Percentiles rank a stretch among this genome's conserved stretches.
Conservation (phyloP, 2,888 invertebrate genomes). For the Himalopsyche anomala region DNA sequence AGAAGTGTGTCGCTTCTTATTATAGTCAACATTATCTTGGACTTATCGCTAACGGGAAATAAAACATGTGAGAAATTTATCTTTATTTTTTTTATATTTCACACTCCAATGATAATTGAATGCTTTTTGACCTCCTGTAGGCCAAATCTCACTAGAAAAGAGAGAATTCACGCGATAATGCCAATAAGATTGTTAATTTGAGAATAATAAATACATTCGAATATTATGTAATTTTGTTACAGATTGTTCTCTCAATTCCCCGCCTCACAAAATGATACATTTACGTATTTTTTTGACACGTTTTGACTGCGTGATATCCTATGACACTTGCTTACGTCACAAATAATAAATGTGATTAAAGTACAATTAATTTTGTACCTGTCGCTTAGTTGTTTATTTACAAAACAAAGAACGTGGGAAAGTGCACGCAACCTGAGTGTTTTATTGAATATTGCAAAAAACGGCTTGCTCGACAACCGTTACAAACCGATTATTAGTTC, state of each 20-base stretch:
- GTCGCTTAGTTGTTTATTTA: no score
- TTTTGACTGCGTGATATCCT: neutral
- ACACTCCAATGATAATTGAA: slow-evolving; percentile 21
- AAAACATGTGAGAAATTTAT: neutral
- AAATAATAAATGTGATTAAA: no score
- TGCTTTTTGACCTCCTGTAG: slow-evolving; percentile 2
- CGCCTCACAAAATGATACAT: neutral
- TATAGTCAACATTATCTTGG: neutral
- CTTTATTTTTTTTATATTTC: slow-evolving; percentile 15
- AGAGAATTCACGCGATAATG: neutral
- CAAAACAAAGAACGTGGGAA: no score
- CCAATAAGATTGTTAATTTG: neutral
- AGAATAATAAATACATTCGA: neutral
- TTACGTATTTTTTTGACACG: neutral
- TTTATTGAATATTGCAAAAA: no score
- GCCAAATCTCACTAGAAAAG: neutral
- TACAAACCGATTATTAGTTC: no score
- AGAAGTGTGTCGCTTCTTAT: neutral
- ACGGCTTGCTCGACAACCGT: no score
- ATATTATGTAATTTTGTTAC: neutral
- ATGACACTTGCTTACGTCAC: neutral
- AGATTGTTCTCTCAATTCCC: neutral
- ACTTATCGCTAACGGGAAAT: slow-evolving; percentile 14
- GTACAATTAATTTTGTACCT: no score
- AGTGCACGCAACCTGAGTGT: no score